Conservation (phyloP, 2,888 invertebrate genomes). For the Pegoplata infirma region DNA sequence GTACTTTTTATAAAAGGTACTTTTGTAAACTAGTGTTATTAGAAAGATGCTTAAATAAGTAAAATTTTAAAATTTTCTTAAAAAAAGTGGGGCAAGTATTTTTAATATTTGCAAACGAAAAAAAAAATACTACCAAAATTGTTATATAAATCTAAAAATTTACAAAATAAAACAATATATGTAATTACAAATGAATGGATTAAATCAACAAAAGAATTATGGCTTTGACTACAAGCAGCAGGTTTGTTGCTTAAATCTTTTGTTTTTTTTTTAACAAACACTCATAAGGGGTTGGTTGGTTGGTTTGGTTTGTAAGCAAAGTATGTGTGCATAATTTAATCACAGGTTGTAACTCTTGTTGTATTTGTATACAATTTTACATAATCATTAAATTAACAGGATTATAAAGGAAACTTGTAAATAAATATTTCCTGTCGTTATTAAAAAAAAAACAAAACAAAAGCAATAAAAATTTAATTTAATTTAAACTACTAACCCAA, state of each 20-base stretch:
- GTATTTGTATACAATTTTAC: constrained; percentile 4
- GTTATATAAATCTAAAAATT: background rate
- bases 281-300: too few species aligned
- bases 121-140: background rate
- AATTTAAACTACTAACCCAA: background rate
- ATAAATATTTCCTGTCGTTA: constrained; percentile 39
- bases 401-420: constrained; percentile 40
- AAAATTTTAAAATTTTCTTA: too few species aligned
- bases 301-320: too few species aligned
- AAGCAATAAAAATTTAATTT: background rate
- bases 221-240: constrained; percentile 47
- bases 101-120: too few species aligned
- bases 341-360: background rate
- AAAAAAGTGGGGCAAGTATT: too few species aligned
- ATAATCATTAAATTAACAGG: constrained; percentile 45
- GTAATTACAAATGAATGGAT: background rate
- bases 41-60: too few species aligned
- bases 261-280: constrained; percentile 66
- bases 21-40: too few species aligned
- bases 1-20: too few species aligned
- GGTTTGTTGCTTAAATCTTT: constrained; percentile 70
- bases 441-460: too few species aligned
- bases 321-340: background rate
- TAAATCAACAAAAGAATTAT: background rate
- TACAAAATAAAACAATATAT: background rate